phyloP scores from a whole-genome alignment of 1,140 invertebrate genomes.

The Cyphomyrmex costatus region DNA sequence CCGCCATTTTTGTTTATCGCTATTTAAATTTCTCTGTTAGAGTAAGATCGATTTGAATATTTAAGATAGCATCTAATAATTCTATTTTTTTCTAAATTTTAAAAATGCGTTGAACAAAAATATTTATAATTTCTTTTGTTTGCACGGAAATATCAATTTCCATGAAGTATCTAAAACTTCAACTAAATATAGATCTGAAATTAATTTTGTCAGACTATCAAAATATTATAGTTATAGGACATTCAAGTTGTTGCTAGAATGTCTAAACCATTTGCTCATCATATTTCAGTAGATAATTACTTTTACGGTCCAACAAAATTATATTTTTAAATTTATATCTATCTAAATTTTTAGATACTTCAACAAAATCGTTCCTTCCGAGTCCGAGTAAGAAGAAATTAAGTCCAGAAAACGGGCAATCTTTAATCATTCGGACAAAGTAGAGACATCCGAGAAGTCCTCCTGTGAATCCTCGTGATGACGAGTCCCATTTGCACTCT shows the following conservation, averaged over 20 bases:
- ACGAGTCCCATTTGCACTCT: slow-evolving; percentile 77
- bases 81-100: not conserved
- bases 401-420: not conserved
- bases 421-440: slow-evolving; percentile 16
- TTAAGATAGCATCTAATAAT: not conserved
- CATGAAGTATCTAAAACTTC: too few relatives aligned
- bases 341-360: too few relatives aligned
- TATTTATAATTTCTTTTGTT: not conserved
- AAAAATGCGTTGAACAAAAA: not conserved
- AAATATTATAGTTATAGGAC: too few relatives aligned
- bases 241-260: too few relatives aligned
- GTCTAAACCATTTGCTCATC: too few relatives aligned
- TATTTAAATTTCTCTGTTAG: not conserved
- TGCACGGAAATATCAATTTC: too few relatives aligned
- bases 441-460: not conserved
- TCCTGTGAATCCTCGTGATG: slow-evolving; percentile 51
- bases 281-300: too few relatives aligned
- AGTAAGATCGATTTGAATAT: not conserved
- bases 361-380: too few relatives aligned
- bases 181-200: too few relatives aligned
- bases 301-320: too few relatives aligned
- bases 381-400: not conserved
- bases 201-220: too few relatives aligned
- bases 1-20: not conserved
- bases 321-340: too few relatives aligned